Base-by-base conservation (phyloP, 1,140 invertebrate species). In the Drosophila nigrodunni region DNA sequence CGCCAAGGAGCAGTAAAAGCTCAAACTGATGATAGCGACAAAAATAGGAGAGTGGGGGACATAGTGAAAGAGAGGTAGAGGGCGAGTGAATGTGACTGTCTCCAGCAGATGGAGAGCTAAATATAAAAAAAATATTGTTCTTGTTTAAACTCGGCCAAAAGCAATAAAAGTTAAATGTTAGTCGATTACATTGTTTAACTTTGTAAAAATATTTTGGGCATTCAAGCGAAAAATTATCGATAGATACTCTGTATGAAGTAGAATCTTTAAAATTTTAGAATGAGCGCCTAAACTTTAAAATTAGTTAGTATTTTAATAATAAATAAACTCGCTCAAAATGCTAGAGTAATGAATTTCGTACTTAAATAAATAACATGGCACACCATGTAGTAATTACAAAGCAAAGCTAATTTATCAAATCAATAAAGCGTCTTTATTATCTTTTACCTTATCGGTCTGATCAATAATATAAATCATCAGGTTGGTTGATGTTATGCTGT, bases 1-100 rank as follows among this genome's bases (percentile, higher is more conserved):
- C 76, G 75, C 65, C 71, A 52, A 30, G 50, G 66, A 59, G 49
- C 78, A 69, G 35, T 55, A 73, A 60, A 66, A 59, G 37, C 75
- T 69, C 55, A 47, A 74, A 82, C 82, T 82, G 78, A 78, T 82
- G 75, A 60, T 47, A 30, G 13, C 6, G 13, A 9, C 25, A 7
- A 13, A 54, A 21, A 50, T n/a, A 6, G 13, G 2, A 46, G 44
- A 13, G 8, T 9, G 15, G 39, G 35, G 37, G 2, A 37, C 11
- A 30, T 1, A 25, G 34, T 7, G 13, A 37, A 4, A n/a, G 52
- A 30, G 35, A 18, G 7, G 39, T 8, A 39, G 13, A 39, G 52
- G 8, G 15, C 18, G 25, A 30, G 25, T 30, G 25, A 5, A 30
- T 4, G 25, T 5, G 25, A 30, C 25, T 30, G 25, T 30, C 25